Conservation (phyloP, 2,888 invertebrate genomes). For the Scaptomyza reducta region DNA sequence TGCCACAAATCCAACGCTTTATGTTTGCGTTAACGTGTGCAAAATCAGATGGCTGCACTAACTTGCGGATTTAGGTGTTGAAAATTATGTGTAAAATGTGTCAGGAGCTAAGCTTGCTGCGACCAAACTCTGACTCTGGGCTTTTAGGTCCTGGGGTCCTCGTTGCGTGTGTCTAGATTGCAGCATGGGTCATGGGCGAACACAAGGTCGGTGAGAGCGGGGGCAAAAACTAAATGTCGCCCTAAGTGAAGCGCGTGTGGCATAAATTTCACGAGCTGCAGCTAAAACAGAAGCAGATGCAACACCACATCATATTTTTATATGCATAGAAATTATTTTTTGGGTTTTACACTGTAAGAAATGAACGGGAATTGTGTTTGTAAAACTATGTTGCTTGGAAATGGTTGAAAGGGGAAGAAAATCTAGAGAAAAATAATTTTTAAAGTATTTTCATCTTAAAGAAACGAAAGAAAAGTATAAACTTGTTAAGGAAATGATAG, state of each 20-base stretch:
- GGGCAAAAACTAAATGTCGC: slow-evolving; percentile 64
- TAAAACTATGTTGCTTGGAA: no score
- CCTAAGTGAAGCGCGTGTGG: slow-evolving; percentile 40
- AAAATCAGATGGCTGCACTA: slow-evolving; percentile 77
- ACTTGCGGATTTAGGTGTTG: slow-evolving; percentile 79
- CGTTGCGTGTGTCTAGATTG: no score
- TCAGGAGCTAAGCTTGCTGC: slow-evolving; percentile 71
- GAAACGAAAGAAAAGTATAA: no score
- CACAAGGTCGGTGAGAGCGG: slow-evolving; percentile 22
- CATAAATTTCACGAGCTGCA: slow-evolving; percentile 13
- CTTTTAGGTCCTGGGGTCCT: no score
- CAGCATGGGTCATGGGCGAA: slow-evolving; percentile 13
- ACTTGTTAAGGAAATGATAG: no score
- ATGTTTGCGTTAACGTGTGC: slow-evolving; percentile 77
- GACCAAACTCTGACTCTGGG: slow-evolving; percentile 7
- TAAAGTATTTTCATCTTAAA: no score
- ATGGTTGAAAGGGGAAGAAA: no score
- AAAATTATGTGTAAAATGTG: slow-evolving; percentile 80
- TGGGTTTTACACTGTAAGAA: not conserved
- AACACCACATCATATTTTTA: slow-evolving; percentile 55
- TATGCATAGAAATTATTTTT: slow-evolving; percentile 30
- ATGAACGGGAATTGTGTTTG: no score
- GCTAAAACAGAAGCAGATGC: not conserved
- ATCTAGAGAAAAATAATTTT: no score
- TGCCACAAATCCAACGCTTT: slow-evolving; percentile 72